Percentiles rank a stretch among this genome's conserved stretches.
Evolutionary conservation across 2,888 invertebrate species (phyloP).

Genomic region (Agrotis exclamationis): DNA sequence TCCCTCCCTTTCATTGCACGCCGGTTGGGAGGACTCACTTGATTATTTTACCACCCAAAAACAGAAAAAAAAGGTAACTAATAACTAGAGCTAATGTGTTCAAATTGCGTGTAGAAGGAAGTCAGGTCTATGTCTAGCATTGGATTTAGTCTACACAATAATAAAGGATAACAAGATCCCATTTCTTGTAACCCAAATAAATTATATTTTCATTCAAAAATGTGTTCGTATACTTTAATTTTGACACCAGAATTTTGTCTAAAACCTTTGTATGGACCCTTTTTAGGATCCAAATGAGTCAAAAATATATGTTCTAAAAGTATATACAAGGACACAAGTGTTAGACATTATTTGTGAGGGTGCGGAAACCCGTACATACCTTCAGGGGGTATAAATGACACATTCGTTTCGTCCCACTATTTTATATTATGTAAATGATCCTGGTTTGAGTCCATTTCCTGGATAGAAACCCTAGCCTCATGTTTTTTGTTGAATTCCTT

Average conservation of each 20-base stretch:
- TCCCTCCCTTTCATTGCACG: no score
- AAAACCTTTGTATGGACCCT: neutral
- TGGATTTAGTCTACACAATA: neutral
- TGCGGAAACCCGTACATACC: constrained; percentile 49
- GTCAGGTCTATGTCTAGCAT: neutral
- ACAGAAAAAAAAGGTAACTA: no score
- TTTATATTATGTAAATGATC: constrained; percentile 60
- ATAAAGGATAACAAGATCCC: neutral
- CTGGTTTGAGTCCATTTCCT: constrained; percentile 24
- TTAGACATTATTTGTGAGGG: constrained; percentile 52
- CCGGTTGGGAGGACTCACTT: no score
- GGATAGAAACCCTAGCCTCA: constrained; percentile 1
- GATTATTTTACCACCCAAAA: no score
- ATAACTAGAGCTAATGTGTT: no score
- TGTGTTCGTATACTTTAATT: neutral
- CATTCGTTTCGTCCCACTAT: constrained; percentile 51
- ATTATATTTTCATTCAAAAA: neutral
- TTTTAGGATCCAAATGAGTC: constrained; percentile 25
- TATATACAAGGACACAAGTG: constrained; percentile 20
- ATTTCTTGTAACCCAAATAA: neutral
- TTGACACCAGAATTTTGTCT: neutral
- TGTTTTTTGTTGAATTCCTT: constrained; percentile 22
- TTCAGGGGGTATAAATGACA: constrained; percentile 43
- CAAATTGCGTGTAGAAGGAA: no score
- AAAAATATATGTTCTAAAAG: constrained; percentile 42